Conservation (phyloP, 2,113 vertebrate species). For the Indicator maculatus region DNA sequence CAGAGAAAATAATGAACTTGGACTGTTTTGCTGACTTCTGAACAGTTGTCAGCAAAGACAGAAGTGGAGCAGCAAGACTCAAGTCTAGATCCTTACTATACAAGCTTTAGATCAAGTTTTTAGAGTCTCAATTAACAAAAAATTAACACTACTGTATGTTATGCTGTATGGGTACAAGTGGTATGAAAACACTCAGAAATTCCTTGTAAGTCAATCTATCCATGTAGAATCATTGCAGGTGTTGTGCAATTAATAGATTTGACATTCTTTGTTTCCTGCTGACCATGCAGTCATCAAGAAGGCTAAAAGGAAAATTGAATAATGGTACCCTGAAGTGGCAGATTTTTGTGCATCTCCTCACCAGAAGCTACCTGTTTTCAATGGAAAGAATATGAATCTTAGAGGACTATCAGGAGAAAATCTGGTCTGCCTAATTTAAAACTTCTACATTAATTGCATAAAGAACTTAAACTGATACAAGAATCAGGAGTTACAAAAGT, state of each 20-base stretch:
- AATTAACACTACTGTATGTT: neutral
- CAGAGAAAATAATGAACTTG: neutral
- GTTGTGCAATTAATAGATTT: neutral
- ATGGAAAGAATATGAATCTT: neutral
- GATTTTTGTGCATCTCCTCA: neutral
- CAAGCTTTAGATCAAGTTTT: neutral
- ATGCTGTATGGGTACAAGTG: fast-evolving
- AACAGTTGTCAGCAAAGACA: neutral
- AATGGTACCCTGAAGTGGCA: neutral
- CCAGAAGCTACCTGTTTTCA: neutral
- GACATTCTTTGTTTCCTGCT: neutral
- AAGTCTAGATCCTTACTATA: neutral
- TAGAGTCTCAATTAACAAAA: neutral
- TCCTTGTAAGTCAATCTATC: neutral
- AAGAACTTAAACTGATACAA: neutral
- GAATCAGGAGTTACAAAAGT: neutral
- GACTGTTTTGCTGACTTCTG: neutral
- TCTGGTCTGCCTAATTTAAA: neutral
- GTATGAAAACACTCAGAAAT: neutral
- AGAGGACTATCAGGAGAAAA: neutral
- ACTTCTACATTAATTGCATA: neutral
- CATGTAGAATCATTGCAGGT: neutral
- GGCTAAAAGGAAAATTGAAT: neutral
- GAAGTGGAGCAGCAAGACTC: neutral
- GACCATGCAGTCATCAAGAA: neutral